Base-by-base conservation (phyloP, 2,113 vertebrate genomes). In the Leiothrix lutea region DNA sequence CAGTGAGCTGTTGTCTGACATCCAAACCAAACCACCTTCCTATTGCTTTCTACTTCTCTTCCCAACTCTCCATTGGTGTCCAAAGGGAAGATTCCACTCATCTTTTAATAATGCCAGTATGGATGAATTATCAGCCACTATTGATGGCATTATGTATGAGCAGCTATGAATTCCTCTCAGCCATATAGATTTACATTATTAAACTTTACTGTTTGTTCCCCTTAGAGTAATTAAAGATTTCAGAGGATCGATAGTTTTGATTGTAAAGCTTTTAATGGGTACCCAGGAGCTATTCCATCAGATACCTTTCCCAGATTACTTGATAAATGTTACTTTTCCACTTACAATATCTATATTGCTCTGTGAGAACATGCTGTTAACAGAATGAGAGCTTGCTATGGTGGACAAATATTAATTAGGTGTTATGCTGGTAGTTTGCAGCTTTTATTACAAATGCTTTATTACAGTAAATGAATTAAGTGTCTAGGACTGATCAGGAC, bases 191-290 rank as follows among this genome's bases (percentile, higher is more conserved):
- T 75, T 75, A 72, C 40, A 26, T 87, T 87, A 89, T 87, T 87
- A 85, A 87, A 35, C 38, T 82, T 82, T 71, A 72, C 20, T 60
- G 14, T 78, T 95, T 74, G 62, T 35, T 88, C 64, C 44, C 75
- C 47, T 64, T 20, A 57, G 77, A 65, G 73, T 72, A 89, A 92
- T 78, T 89, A 91, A 81, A 77, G n/a, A 95, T 92, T 92, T 91
- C 45, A 45, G 72, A 79, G 38, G 36, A 80, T 95, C 53, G 0
- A 26, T 92, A 57, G 9, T 69, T 89, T 92, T 87, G 57, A 92
- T 81, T 87, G 53, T 65, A 79, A 86, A 87, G 45, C 40, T 91
- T 94, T 87, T 89, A 87, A 64, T 79, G 58, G 78, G 14, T 87
- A 79, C 56, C 26, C 60, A 86, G 42, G 57, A 95, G 62, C 48